Conservation (phyloP, 2,888 invertebrate genomes). For the Bembecia ichneumoniformis region DNA sequence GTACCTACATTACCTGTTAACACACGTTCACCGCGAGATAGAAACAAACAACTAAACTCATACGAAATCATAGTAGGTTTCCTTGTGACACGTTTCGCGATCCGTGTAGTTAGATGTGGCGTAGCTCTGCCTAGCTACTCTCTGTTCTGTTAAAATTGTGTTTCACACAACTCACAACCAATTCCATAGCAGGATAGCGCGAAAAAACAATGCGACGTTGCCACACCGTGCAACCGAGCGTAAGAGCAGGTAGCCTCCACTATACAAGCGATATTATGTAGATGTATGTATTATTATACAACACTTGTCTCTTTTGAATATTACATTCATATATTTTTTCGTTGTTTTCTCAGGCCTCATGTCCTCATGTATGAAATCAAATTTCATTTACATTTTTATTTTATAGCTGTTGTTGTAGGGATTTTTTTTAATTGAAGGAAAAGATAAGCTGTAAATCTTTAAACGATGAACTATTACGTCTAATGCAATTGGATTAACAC, state of each 20-base stretch:
- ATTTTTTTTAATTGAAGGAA: constrained; percentile 19
- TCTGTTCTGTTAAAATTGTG: constrained; percentile 27
- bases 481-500: too few species aligned
- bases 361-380: constrained; percentile 24
- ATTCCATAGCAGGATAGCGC: constrained; percentile 56
- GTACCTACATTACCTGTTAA: constrained; percentile 1
- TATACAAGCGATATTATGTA: constrained; percentile 43
- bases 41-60: constrained; percentile 21
- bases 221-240: constrained; percentile 53
- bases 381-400: too few species aligned
- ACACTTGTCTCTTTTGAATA: constrained; percentile 47
- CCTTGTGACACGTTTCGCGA: constrained; percentile 37
- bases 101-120: too few species aligned
- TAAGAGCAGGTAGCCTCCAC: constrained; percentile 56
- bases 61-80: constrained; percentile 21
- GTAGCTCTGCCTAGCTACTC: constrained; percentile 14
- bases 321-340: constrained; percentile 25
- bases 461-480: too few species aligned
- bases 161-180: constrained; percentile 23
- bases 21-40: constrained; percentile 33
- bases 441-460: too few species aligned
- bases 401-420: constrained; percentile 15
- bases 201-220: constrained; percentile 66
- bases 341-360: constrained; percentile 39
- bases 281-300: constrained; percentile 49